Percentiles rank a stretch among this genome's conserved stretches.
Evolutionary conservation across 2,113 vertebrate species (phyloP).

Genomic region (Galbula dea): DNA sequence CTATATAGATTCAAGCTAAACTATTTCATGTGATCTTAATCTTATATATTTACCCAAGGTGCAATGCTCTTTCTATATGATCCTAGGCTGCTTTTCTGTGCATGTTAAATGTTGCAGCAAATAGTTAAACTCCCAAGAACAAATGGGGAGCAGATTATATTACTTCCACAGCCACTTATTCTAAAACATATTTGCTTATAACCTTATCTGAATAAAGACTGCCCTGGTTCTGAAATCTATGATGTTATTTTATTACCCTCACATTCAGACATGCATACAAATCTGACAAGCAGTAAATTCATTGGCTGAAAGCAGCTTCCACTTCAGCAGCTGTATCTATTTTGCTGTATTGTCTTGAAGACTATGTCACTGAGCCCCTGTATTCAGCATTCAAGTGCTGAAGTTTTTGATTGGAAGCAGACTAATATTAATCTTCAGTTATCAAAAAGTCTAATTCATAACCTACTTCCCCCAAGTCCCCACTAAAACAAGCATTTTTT

Average conservation of each 20-base stretch:
- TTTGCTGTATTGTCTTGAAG: constrained; percentile 50
- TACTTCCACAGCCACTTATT: constrained; percentile 15
- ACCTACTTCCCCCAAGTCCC: neutral
- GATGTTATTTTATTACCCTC: constrained; percentile 54
- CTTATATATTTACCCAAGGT: neutral
- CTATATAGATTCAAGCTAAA: neutral
- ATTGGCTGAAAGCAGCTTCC: constrained; percentile 53
- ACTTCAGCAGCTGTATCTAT: constrained; percentile 45
- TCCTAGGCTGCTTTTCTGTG: neutral
- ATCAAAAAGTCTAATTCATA: constrained; percentile 24
- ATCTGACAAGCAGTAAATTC: constrained; percentile 41
- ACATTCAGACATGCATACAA: constrained; percentile 18
- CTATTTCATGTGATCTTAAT: neutral
- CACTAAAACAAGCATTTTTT: neutral
- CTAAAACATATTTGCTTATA: constrained; percentile 29
- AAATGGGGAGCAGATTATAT: neutral
- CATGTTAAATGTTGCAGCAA: neutral
- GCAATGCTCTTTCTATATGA: neutral
- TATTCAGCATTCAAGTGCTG: constrained; percentile 7
- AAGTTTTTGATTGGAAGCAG: constrained; percentile 36
- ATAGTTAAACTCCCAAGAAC: neutral
- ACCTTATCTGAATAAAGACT: constrained; percentile 41
- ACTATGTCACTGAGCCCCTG: neutral
- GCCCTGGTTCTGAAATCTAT: constrained; percentile 40
- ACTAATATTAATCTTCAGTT: constrained; percentile 31